phyloP scores from a whole-genome alignment of 53 echinoderm and acorn worm species.

The Arbacia lixula region DNA sequence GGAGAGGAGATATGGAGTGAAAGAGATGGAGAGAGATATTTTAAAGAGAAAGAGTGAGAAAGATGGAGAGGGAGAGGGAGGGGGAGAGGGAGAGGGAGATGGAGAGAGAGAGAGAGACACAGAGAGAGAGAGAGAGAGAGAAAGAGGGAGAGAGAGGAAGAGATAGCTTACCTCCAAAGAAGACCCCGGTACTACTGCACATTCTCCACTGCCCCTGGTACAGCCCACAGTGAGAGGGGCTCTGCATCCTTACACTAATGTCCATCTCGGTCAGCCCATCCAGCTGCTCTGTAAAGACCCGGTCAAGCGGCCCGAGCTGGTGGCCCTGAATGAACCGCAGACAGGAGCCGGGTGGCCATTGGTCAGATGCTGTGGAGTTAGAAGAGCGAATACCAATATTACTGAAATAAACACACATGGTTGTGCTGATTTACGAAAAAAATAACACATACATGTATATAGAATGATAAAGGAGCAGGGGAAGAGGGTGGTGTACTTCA shows the following conservation, averaged over 20 bases:
- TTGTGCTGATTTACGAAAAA: no score
- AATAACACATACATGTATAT: no score
- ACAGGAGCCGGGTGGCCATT: slow-evolving; percentile 87
- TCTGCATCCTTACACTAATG: slow-evolving; percentile 91
- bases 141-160: background rate
- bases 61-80: no score
- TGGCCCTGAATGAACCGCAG: slow-evolving; percentile 90
- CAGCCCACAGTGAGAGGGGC: slow-evolving; percentile 86
- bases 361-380: slow-evolving; percentile 50
- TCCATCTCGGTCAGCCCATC: slow-evolving; percentile 69
- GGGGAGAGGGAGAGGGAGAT: no score
- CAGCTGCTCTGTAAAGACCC: slow-evolving; percentile 71
- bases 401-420: no score
- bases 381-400: background rate
- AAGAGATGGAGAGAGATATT: no score
- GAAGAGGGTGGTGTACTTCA: slow-evolving; percentile 59
- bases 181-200: slow-evolving; percentile 85
- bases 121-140: no score
- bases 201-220: slow-evolving; percentile 98
- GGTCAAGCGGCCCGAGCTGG: slow-evolving; percentile 78
- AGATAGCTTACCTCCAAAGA: slow-evolving; percentile 80
- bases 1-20: no score
- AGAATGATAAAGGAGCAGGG: no score
- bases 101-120: no score
- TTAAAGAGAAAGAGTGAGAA: no score